Conservation (phyloP, 2,888 invertebrate species). For the Melieria crassipennis region DNA sequence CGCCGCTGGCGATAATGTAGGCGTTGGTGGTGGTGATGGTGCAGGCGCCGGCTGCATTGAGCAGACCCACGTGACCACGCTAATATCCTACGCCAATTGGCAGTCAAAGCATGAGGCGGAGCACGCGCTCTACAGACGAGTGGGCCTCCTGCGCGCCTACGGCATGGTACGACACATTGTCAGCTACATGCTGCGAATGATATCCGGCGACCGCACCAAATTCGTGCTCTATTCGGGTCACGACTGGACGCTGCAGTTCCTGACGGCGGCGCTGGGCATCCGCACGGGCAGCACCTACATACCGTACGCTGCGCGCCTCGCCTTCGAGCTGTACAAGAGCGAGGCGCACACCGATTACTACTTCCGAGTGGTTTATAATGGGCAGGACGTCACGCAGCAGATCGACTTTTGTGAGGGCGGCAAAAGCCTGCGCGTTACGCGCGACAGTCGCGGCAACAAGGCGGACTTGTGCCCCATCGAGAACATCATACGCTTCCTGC, state of each 20-base stretch:
- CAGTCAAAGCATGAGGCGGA: constrained; percentile 74
- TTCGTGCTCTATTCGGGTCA: constrained; percentile 90
- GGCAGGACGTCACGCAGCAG: constrained; percentile 83
- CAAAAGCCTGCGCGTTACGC: constrained; percentile 68
- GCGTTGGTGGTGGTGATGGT: constrained; percentile 56
- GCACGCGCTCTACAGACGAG: constrained; percentile 70
- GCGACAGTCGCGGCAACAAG: constrained; percentile 66
- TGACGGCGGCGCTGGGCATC: constrained; percentile 82
- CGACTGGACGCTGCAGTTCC: constrained; percentile 87
- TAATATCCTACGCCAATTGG: constrained; percentile 87
- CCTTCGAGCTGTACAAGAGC: constrained; percentile 87
- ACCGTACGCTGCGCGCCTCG: constrained; percentile 86
- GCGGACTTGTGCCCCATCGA: constrained; percentile 84
- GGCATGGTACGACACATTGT: constrained; percentile 85
- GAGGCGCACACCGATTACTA: constrained; percentile 75
- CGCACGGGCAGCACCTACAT: constrained; percentile 70
- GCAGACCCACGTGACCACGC: constrained; percentile 77
- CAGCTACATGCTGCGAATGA: constrained; percentile 82
- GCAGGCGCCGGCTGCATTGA: constrained; percentile 70
- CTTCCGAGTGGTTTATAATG: constrained; percentile 86
- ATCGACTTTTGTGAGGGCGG: constrained; percentile 80
- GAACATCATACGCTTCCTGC: constrained; percentile 85
- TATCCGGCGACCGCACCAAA: constrained; percentile 78
- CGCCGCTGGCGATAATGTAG: constrained; percentile 41
- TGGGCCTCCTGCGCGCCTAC: constrained; percentile 80